Evolutionary conservation across 2,113 vertebrate species (phyloP).

Genomic region (Pseudois nayaur): DNA sequence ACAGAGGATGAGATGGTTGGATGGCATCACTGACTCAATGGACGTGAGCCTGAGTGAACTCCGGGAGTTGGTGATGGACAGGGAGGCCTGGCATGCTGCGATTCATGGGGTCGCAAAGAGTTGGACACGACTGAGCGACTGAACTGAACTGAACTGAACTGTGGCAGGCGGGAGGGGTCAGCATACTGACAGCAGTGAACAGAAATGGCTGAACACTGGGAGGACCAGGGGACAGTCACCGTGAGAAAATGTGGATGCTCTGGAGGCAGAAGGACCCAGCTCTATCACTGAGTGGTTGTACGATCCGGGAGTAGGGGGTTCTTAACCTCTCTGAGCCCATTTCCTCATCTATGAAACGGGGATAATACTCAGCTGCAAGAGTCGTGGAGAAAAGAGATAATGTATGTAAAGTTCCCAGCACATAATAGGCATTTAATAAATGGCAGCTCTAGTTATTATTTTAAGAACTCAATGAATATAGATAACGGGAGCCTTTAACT

Average conservation of each 20-base stretch:
- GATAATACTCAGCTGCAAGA: neutral
- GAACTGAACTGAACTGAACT: no score
- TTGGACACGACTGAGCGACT: accelerated
- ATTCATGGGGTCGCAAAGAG: no score
- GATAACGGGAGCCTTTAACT: neutral
- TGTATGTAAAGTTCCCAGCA: neutral
- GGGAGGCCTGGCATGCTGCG: no score
- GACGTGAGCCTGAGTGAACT: no score
- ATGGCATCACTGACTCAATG: no score
- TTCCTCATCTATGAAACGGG: neutral
- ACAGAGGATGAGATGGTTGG: no score
- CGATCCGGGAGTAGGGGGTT: accelerated
- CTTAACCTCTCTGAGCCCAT: neutral
- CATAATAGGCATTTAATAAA: neutral
- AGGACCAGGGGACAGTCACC: neutral
- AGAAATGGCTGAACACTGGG: neutral
- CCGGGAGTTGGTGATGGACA: no score
- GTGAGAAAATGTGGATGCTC: accelerated
- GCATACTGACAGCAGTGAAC: neutral
- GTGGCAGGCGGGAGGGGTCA: neutral
- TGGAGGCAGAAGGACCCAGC: neutral
- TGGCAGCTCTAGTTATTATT: neutral
- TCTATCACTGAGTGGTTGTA: neutral
- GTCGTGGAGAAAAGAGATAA: neutral
- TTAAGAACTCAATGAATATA: neutral